Conservation (phyloP, 2,888 invertebrate species). For the Hesperia comma region DNA sequence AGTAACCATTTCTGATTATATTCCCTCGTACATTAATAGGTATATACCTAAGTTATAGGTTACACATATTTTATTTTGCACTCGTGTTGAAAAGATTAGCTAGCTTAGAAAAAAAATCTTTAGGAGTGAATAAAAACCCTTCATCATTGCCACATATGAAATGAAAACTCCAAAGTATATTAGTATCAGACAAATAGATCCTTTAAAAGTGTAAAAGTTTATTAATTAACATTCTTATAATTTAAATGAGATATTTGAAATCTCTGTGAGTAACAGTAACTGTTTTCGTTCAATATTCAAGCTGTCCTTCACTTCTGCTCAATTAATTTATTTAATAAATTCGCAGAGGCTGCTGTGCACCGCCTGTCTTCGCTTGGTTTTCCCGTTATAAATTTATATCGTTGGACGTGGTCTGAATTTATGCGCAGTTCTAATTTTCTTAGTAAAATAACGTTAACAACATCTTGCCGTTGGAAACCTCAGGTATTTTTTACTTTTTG, state of each 20-base stretch:
- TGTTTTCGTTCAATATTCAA: conserved; percentile 61
- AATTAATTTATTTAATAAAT: conserved; percentile 81
- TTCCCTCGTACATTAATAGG: too few relatives aligned
- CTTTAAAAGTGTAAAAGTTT: not conserved
- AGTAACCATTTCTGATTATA: too few relatives aligned
- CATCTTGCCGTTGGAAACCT: conserved; percentile 31
- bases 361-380: conserved; percentile 71
- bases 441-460: conserved; percentile 53
- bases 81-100: too few relatives aligned
- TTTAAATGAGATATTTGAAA: conserved; percentile 24
- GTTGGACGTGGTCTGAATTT: conserved; percentile 76
- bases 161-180: too few relatives aligned
- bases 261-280: conserved; percentile 19
- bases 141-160: too few relatives aligned
- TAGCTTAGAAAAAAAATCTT: too few relatives aligned
- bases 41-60: too few relatives aligned
- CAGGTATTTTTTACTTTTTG: not conserved
- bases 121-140: too few relatives aligned
- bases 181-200: too few relatives aligned
- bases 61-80: too few relatives aligned
- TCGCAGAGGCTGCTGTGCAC: conserved; percentile 65
- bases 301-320: conserved; percentile 69
- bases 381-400: conserved; percentile 80
- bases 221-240: not conserved
- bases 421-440: conserved; percentile 71